Base-by-base conservation (phyloP, 2,113 vertebrate genomes). In the Abramis brama region DNA sequence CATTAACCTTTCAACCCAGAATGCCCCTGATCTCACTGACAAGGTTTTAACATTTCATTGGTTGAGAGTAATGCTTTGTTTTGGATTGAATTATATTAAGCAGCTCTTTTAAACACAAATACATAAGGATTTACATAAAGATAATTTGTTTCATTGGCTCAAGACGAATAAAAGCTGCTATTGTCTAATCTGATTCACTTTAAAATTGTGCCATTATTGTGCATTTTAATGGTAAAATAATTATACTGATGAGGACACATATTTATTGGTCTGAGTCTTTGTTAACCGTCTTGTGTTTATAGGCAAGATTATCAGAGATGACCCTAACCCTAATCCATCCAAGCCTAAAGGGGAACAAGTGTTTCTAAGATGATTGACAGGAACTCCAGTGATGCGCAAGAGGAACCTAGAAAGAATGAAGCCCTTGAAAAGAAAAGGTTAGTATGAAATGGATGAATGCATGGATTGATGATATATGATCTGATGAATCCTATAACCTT, bases 291-390 rank as follows among this genome's bases (percentile, higher is more conserved):
- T 77, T 77, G 47, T 30, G 8, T 77, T 77, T 55, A 30, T 55
- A 77, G 75, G 3, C 45, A 19, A 52, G 71, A 45, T 47, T 15
- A 25, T 11, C 43, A 75, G 11, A 47, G 30, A 33, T 68, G 13
- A 33, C 64, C 30, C 15, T 23, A 57, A 21, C 19, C 19, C 6
- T 57, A 68, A 68, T 27, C 25, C 45, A 77, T 80, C 23, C 33
- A 62, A 79, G 11, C 23, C 57, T 79, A 36, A 57, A 78, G 8
- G 15, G 50, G 52, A 78, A 55, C 74, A 50, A 76, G 25, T 77
- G 75, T 33, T 79, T 62, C 21, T 55, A 62, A 79, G 55, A 79
- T 45, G 78, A 62, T 45, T 60, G 78, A 79, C 78, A 62, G 23
- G 21, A 79, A 62, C 4, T 77, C 74, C 19, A 21, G 39, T 47